A percentile compares a stretch with the other conserved stretches of the same genome.
Conservation (phyloP, 2,888 invertebrate genomes). For the Epinotia ramella region DNA sequence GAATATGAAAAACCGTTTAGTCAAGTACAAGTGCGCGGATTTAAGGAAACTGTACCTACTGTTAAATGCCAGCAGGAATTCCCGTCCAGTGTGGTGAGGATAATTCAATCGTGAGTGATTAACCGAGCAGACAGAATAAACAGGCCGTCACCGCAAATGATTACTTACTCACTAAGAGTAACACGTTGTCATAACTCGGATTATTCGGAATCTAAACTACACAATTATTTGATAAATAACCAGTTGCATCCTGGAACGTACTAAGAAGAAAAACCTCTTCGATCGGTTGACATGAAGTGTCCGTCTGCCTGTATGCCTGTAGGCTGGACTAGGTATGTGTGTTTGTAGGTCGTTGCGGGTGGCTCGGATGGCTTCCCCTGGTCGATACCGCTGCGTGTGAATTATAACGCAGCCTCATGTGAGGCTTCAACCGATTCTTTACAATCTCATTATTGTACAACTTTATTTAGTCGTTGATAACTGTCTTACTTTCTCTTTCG, state of each 20-base stretch:
- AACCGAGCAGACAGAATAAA: constrained; percentile 35
- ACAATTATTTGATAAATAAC: neutral
- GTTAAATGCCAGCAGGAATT: constrained; percentile 1
- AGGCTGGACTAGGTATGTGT: constrained; percentile 21
- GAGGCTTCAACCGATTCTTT: constrained; percentile 41
- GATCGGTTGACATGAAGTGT: constrained; percentile 25
- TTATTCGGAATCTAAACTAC: neutral
- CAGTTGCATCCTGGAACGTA: neutral
- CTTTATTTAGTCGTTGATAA: constrained; percentile 16
- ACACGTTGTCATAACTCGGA: neutral
- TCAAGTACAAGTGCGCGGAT: constrained; percentile 31
- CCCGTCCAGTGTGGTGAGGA: constrained; percentile 5
- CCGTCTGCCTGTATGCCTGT: constrained; percentile 1
- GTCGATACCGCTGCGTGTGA: constrained; percentile 39
- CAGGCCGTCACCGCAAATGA: constrained; percentile 7
- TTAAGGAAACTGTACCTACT: constrained; percentile 21
- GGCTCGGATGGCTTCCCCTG: constrained; percentile 43
- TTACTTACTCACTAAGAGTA: constrained; percentile 6
- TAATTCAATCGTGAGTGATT: constrained; percentile 22
- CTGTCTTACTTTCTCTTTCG: constrained; percentile 16
- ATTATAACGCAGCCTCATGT: constrained; percentile 34
- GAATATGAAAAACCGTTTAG: constrained; percentile 36
- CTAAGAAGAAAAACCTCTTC: neutral
- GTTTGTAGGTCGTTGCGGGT: constrained; percentile 41
- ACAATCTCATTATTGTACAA: constrained; percentile 42